A percentile compares a stretch with the other conserved stretches of the same genome.
These are phyloP conservation scores for Myrmophylax atrothorax DNA, from an alignment of 2,113 vertebrate species.

Conservation along the genomic window DNA sequence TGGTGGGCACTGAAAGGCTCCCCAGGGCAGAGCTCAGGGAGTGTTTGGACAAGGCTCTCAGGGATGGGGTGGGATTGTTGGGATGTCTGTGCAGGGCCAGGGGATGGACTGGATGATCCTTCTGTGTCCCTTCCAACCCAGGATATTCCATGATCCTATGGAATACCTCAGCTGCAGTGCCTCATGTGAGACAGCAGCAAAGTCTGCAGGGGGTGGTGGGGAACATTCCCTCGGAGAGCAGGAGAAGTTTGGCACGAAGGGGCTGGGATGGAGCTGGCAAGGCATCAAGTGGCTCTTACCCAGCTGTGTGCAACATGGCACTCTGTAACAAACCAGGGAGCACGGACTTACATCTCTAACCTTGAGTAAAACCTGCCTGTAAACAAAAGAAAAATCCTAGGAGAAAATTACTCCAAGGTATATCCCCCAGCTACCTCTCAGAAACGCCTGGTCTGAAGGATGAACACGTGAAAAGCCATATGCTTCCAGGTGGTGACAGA, in stretches of 20 bases:
- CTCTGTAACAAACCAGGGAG: too few relatives aligned
- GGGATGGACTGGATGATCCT: not conserved
- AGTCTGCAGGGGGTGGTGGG: too few relatives aligned
- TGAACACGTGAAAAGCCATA: accelerated
- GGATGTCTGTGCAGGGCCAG: not conserved
- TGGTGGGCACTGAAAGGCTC: not conserved
- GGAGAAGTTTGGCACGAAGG: not conserved
- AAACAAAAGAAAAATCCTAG: not conserved
- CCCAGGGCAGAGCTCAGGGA: not conserved
- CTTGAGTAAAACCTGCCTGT: too few relatives aligned
- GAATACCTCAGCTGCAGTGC: too few relatives aligned
- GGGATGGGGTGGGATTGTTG: not conserved
- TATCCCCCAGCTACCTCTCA: not conserved
- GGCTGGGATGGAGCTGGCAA: not conserved
- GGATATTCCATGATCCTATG: not conserved
- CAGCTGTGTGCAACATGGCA: accelerated
- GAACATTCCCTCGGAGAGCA: not conserved
- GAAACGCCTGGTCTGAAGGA: not conserved
- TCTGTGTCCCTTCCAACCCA: not conserved
- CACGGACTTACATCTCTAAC: not conserved
- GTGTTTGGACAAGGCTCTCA: accelerated
- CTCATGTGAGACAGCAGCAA: accelerated
- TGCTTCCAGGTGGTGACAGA: not conserved
- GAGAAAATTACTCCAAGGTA: too few relatives aligned
- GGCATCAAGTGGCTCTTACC: accelerated